A percentile compares a stretch with the other conserved stretches of the same genome.
Conservation (phyloP, 2,113 vertebrate species). For the Labeo catla region DNA sequence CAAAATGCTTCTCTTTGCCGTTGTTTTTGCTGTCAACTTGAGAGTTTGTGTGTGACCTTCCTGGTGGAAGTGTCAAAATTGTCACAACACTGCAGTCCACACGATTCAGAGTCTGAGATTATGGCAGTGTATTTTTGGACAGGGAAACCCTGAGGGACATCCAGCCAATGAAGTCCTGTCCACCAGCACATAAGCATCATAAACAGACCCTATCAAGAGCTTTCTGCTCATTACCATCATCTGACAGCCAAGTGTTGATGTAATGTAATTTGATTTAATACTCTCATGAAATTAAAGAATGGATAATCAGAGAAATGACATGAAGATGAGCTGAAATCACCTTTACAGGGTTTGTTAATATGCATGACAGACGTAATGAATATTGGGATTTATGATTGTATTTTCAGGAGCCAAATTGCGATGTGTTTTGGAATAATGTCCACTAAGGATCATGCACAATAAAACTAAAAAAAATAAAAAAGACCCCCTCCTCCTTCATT, state of each 20-base stretch:
- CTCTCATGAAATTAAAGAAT: slow-evolving; percentile 53
- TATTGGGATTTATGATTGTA: not conserved
- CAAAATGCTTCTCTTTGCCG: not conserved
- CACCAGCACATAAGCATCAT: slow-evolving; percentile 57
- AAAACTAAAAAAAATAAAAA: not conserved
- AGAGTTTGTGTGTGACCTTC: slow-evolving; percentile 43
- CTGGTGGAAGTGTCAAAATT: slow-evolving; percentile 49
- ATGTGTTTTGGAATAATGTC: not conserved
- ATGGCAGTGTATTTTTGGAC: slow-evolving; percentile 62
- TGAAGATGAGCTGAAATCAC: slow-evolving; percentile 44
- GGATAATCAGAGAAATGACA: slow-evolving; percentile 43
- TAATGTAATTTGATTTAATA: slow-evolving; percentile 68
- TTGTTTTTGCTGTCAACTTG: slow-evolving; percentile 17
- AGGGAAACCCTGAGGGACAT: slow-evolving; percentile 52
- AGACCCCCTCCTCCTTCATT: no score
- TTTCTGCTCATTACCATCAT: slow-evolving; percentile 34
- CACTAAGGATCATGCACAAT: not conserved
- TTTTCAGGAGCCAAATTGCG: slow-evolving; percentile 24
- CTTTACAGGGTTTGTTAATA: slow-evolving; percentile 25
- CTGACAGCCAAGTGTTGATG: slow-evolving; percentile 63
- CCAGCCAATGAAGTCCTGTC: slow-evolving; percentile 60
- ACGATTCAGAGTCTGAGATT: slow-evolving; percentile 47
- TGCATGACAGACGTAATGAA: not conserved
- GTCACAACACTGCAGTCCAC: slow-evolving; percentile 52
- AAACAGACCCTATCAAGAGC: slow-evolving; percentile 61